Evolutionary conservation across 2,888 invertebrate genomes (phyloP).

Genomic region (Eupsilia transversa): DNA sequence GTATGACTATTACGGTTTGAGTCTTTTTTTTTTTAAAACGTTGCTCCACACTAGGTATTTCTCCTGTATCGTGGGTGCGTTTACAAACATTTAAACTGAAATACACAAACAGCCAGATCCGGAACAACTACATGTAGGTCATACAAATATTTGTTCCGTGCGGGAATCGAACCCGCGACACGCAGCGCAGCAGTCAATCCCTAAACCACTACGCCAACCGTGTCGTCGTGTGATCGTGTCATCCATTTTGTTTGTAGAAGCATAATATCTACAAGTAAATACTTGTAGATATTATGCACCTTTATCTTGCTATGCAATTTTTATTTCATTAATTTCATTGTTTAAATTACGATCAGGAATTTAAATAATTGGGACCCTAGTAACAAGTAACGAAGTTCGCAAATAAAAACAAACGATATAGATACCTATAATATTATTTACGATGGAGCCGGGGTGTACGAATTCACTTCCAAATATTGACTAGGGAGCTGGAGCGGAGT

Average conservation of each 20-base stretch:
- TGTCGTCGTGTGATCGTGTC: too few species aligned
- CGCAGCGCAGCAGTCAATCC: too few species aligned
- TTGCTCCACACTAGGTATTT: too few species aligned
- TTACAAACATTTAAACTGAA: too few species aligned
- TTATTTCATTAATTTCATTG: not conserved
- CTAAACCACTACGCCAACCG: too few species aligned
- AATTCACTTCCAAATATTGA: slow-evolving; percentile 70
- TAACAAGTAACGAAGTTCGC: slow-evolving; percentile 15
- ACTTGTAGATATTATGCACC: not conserved
- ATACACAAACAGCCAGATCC: too few species aligned
- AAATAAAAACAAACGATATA: slow-evolving; percentile 51
- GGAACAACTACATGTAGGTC: too few species aligned
- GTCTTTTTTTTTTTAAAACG: too few species aligned
- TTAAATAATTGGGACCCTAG: not conserved
- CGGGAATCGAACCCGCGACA: too few species aligned
- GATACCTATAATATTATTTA: too few species aligned
- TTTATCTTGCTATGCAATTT: not conserved
- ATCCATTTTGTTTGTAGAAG: not conserved
- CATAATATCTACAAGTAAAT: not conserved
- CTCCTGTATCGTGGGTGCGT: too few species aligned
- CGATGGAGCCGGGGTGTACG: slow-evolving; percentile 51
- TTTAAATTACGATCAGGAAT: not conserved
- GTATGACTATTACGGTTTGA: not conserved
- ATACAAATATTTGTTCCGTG: too few species aligned
- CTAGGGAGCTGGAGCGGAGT: slow-evolving; percentile 51